Base-by-base conservation (phyloP, 2,888 invertebrate genomes). In the Heliconius ethilla region DNA sequence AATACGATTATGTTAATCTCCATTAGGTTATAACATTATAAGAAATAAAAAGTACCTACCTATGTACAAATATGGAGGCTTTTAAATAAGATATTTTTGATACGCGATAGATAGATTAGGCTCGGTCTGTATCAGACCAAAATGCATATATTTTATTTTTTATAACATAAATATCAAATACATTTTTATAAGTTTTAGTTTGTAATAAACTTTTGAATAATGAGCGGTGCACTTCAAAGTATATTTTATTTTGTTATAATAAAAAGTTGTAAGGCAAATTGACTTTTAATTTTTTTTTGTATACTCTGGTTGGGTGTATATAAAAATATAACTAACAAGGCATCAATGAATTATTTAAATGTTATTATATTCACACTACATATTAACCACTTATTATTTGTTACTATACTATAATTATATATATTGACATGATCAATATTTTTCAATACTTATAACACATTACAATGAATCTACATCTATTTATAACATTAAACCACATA, bases 71-170 rank as follows among this genome's bases (percentile, higher is more conserved):
- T 87, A 85, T 86, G 80, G 91, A 92, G 92, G 90, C 91, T 83
- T 80, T 79, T 81, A 80, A 77, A 73, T 73, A 78, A 75, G 77
- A 74, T 74, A 75, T 51, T 76, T 77, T 70, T 40, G 40, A 27
- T 70, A 73, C 37, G 15, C 37, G 63, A 67, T 55, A 62, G 75
- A 75, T 69, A 77, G 73, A 70, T 85, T 87, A 83, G 78, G 83
- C 81, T 85, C 91, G 92, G 89, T 93, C 93, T 94, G 93, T 91
- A 93, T 93, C 93, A 93, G 93, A 93, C 89, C 83, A 83, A 81
- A 78, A 79, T 78, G 76, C 77, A 77, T 65, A 62, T 74, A 72
- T 62, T 55, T 65, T 70, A 63, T 72, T 75, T 69, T 66, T 79
- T 70, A 45, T 63, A 66, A 76, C 72, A 1, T 72, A 15, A 33